phyloP scores from a whole-genome alignment of 1,140 invertebrate genomes.

The Marisa cornuarietis region DNA sequence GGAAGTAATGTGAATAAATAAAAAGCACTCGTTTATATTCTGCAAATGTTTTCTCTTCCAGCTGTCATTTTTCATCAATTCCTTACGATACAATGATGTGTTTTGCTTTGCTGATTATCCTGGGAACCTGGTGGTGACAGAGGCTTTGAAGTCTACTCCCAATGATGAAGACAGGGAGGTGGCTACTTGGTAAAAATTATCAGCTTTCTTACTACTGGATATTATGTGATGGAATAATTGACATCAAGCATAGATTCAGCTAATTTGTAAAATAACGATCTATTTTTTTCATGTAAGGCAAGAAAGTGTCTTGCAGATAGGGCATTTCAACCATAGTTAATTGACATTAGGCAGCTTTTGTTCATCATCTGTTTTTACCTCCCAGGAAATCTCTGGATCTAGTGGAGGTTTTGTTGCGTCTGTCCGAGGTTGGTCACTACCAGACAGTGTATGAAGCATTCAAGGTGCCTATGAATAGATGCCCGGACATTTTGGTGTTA shows the following conservation, averaged over 20 bases:
- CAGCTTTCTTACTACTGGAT: constrained; percentile 59
- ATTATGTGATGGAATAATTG: too few species aligned
- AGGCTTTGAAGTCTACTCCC: constrained; percentile 90
- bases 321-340: too few species aligned
- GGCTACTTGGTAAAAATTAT: constrained; percentile 77
- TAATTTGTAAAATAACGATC: neutral
- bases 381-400: constrained; percentile 81
- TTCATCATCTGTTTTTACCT: too few species aligned
- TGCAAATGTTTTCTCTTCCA: constrained; percentile 64
- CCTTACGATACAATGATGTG: constrained; percentile 86
- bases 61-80: constrained; percentile 85
- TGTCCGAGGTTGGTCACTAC: constrained; percentile 84
- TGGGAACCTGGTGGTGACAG: constrained; percentile 83
- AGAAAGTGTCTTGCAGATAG: too few species aligned
- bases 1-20: neutral
- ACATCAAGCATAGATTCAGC: too few species aligned
- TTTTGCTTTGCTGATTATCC: constrained; percentile 94
- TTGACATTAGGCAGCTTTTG: too few species aligned
- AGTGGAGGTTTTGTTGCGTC: constrained; percentile 84
- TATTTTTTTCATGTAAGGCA: neutral
- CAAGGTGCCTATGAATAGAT: constrained; percentile 90
- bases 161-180: constrained; percentile 93
- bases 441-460: constrained; percentile 87
- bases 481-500: constrained; percentile 90
- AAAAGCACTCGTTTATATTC: neutral